Evolutionary conservation across 2,113 vertebrate species (phyloP), one percentile per base, ranked within the genome.

Genomic region (Carettochelys insculpta): DNA sequence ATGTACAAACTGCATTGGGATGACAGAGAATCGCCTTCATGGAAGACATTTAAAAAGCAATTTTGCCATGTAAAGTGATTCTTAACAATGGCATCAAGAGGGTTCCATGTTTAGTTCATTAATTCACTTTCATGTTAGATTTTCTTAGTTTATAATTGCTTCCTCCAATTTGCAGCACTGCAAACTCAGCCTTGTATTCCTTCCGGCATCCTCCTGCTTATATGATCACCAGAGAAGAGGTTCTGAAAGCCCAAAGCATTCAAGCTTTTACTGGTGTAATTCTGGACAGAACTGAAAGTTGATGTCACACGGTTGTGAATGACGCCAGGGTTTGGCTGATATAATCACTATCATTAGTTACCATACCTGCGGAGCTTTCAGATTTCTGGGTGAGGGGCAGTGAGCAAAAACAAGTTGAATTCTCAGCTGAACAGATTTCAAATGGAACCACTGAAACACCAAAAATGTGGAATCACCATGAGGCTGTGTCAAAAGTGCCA

Each of bases 31-130:
- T 50, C 5, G 47, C 87, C 78, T 91, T 93, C 29, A 34, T 0
- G 1, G 82, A 75, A 88, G 89, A 77, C 81, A 87, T 88, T 90
- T 90, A 45, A 94, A 83, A 52, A 82, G 75, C 41, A 90, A 86
- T 94, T 85, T 29, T 65, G 48, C 43, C 16, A 12, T 43, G 41
- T 14, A 10, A 85, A 81, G 10, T 27, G 68, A 81, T 80, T 91
- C 95, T 83, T 78, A 90, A 87, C 38, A 90, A 71, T 27, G 90
- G 58, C 76, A 53, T 82, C 76, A 82, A 17, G 29, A 11, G 3
- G 5, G 24, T 56, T 68, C 43, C 52, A 19, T 77, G 75, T 80
- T 86, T 52, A 48, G 61, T 34, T 31, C n/a, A 41, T 65, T 92
- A 29, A 80, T 53, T 92, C 27, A 56, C 38, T 52, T 71, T 24